These are phyloP conservation scores for Trichogramma evanescens DNA, from an alignment of 2,888 invertebrate genomes.

Conservation along the genomic window DNA sequence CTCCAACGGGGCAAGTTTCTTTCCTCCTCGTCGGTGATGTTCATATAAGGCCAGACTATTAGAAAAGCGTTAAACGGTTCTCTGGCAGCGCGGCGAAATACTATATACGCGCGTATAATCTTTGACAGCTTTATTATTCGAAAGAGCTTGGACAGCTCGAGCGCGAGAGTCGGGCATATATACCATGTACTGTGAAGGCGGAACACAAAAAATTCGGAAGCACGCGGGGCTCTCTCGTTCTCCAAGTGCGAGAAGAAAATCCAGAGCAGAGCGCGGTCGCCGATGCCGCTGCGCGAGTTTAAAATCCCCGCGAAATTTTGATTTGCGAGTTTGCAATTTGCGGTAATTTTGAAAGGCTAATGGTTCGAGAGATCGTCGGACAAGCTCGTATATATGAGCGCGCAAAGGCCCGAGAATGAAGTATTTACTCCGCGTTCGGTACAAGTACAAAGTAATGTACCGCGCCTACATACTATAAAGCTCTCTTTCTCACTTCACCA, in stretches of 20 bases:
- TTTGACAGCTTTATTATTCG: constrained; percentile 18
- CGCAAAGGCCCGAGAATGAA: constrained; percentile 7
- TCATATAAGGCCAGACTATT: no score
- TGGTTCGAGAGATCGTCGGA: constrained; percentile 28
- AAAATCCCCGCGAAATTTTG: constrained; percentile 34
- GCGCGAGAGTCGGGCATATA: no score
- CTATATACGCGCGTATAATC: no score
- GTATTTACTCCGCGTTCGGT: no score
- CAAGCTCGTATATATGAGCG: neutral
- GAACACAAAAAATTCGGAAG: constrained; percentile 18
- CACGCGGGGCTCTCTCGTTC: neutral
- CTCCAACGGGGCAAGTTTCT: no score
- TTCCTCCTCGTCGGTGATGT: no score
- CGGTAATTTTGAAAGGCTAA: constrained; percentile 41
- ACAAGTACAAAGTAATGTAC: no score
- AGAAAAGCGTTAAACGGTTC: no score
- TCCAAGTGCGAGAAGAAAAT: neutral
- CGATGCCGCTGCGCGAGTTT: constrained; percentile 20
- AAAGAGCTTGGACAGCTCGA: neutral
- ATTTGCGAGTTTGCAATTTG: constrained; percentile 45
- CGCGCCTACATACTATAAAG: no score
- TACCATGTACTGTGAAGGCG: neutral
- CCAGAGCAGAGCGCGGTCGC: constrained; percentile 30
- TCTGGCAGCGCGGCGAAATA: no score
- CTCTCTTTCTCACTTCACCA: no score